These are phyloP conservation scores for Augochlora pura DNA, from an alignment of 1,140 invertebrate genomes.

Conservation along the genomic window DNA sequence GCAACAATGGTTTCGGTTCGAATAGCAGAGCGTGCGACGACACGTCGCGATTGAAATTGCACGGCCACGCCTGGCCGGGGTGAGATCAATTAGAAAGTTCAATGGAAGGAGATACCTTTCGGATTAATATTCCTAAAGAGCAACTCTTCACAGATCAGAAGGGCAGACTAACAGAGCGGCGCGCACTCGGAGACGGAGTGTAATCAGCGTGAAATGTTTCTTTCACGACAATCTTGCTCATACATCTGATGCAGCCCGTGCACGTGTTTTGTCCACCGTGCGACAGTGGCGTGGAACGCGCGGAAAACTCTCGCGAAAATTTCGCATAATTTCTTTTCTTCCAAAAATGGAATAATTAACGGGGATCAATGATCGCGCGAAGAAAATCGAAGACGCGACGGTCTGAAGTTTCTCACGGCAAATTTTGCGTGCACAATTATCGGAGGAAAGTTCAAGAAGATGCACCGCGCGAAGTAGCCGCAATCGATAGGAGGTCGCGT, in stretches of 20 bases:
- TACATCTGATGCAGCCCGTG: conserved; percentile 47
- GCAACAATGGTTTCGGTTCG: neutral
- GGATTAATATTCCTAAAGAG: conserved; percentile 53
- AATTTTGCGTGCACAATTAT: conserved; percentile 10
- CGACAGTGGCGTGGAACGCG: conserved; percentile 25
- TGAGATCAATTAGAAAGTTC: conserved; percentile 31
- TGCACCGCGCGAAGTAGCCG: conserved; percentile 1
- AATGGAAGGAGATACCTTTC: conserved; percentile 17
- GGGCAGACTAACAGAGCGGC: conserved; percentile 24
- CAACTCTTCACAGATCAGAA: conserved; percentile 23
- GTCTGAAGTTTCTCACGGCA: too few relatives aligned
- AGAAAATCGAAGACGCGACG: too few relatives aligned
- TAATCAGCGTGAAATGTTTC: conserved; percentile 68
- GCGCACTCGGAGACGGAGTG: conserved; percentile 44
- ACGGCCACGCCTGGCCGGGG: neutral
- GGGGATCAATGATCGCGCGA: too few relatives aligned
- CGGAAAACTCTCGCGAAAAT: neutral
- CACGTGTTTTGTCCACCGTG: conserved; percentile 26
- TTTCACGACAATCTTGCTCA: conserved; percentile 58
- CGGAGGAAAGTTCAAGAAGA: neutral
- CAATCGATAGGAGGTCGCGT: conserved; percentile 46
- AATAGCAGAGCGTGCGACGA: too few relatives aligned
- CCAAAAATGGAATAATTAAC: too few relatives aligned
- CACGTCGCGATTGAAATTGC: neutral
- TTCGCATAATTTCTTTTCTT: too few relatives aligned